Evolutionary conservation across 2,888 invertebrate genomes (phyloP).

Genomic region (Stegana nigrithorax): DNA sequence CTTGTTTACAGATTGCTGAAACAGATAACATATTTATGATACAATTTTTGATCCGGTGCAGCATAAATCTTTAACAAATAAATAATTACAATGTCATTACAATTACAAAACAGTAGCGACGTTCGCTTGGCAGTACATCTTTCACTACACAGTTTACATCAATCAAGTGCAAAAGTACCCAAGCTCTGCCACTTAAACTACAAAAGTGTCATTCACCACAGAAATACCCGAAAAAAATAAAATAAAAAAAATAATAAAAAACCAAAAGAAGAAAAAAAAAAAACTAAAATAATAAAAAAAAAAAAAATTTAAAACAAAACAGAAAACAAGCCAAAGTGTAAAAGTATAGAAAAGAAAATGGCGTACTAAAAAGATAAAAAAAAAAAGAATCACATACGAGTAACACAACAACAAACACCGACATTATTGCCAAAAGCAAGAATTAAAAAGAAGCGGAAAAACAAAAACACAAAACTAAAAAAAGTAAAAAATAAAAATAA

Average conservation of each 20-base stretch:
- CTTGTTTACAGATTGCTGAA: no score
- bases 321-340: conserved; percentile 21
- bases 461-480: background rate
- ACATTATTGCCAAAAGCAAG: background rate
- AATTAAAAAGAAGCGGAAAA: background rate
- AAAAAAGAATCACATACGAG: background rate
- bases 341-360: conserved; percentile 17
- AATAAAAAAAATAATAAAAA: conserved; percentile 28
- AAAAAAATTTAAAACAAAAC: no score
- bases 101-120: no score
- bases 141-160: no score
- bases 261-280: conserved; percentile 20
- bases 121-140: no score
- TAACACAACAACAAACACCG: background rate
- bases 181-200: no score
- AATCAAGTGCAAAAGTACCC: no score
- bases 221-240: conserved; percentile 37
- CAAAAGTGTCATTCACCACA: conserved; percentile 40
- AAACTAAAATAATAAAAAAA: conserved; percentile 19
- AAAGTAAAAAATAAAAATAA: background rate
- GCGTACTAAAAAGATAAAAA: background rate
- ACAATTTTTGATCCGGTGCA: no score
- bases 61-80: no score
- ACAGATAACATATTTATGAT: no score
- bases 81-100: no score